Base-by-base conservation (phyloP, 2,888 invertebrate species). In the Agrotis exclamationis region DNA sequence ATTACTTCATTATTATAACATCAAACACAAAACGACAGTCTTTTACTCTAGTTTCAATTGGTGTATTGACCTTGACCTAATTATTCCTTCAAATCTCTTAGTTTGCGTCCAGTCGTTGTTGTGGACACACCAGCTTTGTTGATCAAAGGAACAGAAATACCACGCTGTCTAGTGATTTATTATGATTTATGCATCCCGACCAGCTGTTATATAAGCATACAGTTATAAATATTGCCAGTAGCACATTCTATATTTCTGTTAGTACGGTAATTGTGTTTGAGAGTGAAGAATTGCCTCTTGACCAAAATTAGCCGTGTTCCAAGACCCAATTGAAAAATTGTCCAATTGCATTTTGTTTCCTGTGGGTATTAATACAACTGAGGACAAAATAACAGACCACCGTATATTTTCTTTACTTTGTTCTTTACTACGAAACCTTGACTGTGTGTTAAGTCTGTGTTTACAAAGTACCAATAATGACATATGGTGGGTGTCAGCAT, bases 261-360 rank as follows among this genome's bases (percentile, higher is more conserved):
- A 83, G 83, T 84, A 84, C 78, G 76, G 84, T 85, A 80, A 85
- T 85, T 84, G 78, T 56, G 68, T 74, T 83, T 83, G 86, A 87
- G 88, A 90, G 87, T 86, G 88, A 88, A 81, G 88, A 90, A 91
- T 92, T 91, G 90, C 89, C 89, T 88, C 89, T 86, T 85, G 89
- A 91, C 90, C 90, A 91, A 94, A 94, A 92, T 93, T 92, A 93
- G 89, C 88, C 85, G 86, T 89, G 89, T 89, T 90, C 90, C 89
- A 89, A 85, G 88, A 87, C 90, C 76, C 87, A 96, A 96, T 95
- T 95, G 96, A 90, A 93, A 95, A 94, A 96, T 96, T 95, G 93
- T 82, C 92, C 95, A 95, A 95, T 96, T 96, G 93, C 93, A 93
- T 93, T 93, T 92, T 89, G 91, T 88, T 92, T 95, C 95, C 94